phyloP scores from a whole-genome alignment of 2,888 invertebrate genomes.

The Macropis europaea region DNA sequence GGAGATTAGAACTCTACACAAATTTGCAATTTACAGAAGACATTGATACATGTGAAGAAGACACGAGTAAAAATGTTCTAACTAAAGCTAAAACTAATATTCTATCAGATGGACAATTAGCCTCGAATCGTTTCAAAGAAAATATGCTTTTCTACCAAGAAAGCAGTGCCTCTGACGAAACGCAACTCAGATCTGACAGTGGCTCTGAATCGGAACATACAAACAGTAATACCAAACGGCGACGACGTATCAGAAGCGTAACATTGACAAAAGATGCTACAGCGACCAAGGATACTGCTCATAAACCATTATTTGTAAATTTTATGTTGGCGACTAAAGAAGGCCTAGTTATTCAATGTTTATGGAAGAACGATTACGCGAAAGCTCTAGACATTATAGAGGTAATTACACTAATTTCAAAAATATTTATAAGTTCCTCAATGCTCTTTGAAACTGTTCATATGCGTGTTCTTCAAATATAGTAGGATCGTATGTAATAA shows the following conservation, averaged over 20 bases:
- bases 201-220: conserved; percentile 74
- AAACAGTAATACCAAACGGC: conserved; percentile 77
- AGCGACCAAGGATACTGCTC: conserved; percentile 73
- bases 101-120: conserved; percentile 56
- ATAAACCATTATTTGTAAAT: conserved; percentile 81
- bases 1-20: conserved; percentile 87
- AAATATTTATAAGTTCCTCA: conserved; percentile 80
- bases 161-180: conserved; percentile 65
- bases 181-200: conserved; percentile 61
- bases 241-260: conserved; percentile 76
- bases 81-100: background rate
- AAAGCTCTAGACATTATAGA: conserved; percentile 90
- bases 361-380: conserved; percentile 87
- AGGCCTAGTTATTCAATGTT: conserved; percentile 87
- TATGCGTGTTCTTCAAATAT: conserved; percentile 82
- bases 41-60: conserved; percentile 46
- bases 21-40: conserved; percentile 81
- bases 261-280: conserved; percentile 72
- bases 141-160: conserved; percentile 67
- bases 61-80: background rate
- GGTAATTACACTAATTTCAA: conserved; percentile 81
- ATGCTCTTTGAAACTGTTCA: conserved; percentile 82
- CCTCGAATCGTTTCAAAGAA: conserved; percentile 48
- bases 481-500: conserved; percentile 81
- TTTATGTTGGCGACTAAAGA: conserved; percentile 89